Conservation (phyloP, 1,140 invertebrate species). For the Phymorhynchus buccinoides region DNA sequence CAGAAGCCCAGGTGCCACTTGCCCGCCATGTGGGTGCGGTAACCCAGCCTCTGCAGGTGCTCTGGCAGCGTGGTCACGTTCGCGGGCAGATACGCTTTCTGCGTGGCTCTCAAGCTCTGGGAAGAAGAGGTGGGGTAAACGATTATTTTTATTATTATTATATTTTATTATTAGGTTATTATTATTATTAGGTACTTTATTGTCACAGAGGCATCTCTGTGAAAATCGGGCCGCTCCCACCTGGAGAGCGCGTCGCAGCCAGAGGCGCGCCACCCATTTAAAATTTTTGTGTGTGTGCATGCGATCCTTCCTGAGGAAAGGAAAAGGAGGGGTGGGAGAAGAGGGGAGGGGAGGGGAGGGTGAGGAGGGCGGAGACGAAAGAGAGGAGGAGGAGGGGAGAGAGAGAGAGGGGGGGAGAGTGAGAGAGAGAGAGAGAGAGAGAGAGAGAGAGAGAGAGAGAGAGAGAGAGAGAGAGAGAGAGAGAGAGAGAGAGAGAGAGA, state of each 20-base stretch:
- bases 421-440: background rate
- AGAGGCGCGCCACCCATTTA: too few relatives aligned
- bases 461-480: background rate
- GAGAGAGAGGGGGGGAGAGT: background rate
- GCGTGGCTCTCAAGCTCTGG: slow-evolving; percentile 78
- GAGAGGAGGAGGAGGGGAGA: background rate
- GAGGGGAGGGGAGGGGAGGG: background rate
- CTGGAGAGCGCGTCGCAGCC: too few relatives aligned
- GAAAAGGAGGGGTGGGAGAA: background rate
- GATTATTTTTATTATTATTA: too few relatives aligned
- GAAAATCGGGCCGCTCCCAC: too few relatives aligned
- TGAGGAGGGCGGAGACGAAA: too few relatives aligned
- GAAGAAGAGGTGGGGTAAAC: background rate
- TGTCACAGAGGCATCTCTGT: too few relatives aligned
- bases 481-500: background rate
- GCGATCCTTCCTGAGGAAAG: too few relatives aligned
- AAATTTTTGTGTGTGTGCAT: background rate
- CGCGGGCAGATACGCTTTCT: slow-evolving; percentile 83
- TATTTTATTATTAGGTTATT: too few relatives aligned
- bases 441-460: background rate
- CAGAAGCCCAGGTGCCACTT: slow-evolving; percentile 80
- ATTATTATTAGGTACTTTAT: too few relatives aligned
- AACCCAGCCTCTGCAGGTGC: slow-evolving; percentile 84
- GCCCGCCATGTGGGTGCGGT: slow-evolving; percentile 87
- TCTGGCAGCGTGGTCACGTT: slow-evolving; percentile 83